Base-by-base conservation (phyloP, 2,888 invertebrate species). In the Aromia moschata region DNA sequence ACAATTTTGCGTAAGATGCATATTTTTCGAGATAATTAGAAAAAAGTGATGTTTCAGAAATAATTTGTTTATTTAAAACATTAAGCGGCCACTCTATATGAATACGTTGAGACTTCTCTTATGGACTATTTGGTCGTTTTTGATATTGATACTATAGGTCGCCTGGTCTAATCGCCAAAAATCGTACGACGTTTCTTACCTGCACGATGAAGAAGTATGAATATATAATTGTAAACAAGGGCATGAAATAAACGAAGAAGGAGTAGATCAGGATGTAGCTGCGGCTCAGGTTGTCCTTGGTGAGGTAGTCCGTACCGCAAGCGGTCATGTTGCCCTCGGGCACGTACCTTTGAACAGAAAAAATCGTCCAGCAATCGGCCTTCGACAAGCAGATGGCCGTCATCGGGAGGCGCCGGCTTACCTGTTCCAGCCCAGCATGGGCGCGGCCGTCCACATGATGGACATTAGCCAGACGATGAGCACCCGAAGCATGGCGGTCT, bases 251-350 rank as follows among this genome's bases (percentile, higher is more conserved):
- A 40, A 89, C 89, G 77, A 90, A 92, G 60, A 89, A 78, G n/a
- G 89, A 87, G 80, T 94, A 94, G 64, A 89, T 82, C 44, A 93
- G 81, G 74, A 94, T 88, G 83, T 94, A 94, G 74, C 91, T 90
- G 68, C 88, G 85, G 81, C 90, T 91, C 66, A 88, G 72, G 87
- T 89, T 89, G 64, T 89, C 89, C 80, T 89, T 89, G 79, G 80
- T 86, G 69, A 94, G 83, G 78, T 93, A 94, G 79, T 94, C 94
- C 54, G 94, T 94, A 56, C 95, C 94, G 76, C 96, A 96, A 30
- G 94, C 93, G 40, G 94, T 94, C 89, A 95, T 90, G 82, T 95
- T 94, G 60, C 95, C 96, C 82, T 96, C 96, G 5, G 95, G 95
- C 44, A 95, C 93, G 78, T 95, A 95, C 78, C 92, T 92, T 78